Evolutionary conservation across 2,888 invertebrate species (phyloP).

Genomic region (Scotopteryx bipunctaria): DNA sequence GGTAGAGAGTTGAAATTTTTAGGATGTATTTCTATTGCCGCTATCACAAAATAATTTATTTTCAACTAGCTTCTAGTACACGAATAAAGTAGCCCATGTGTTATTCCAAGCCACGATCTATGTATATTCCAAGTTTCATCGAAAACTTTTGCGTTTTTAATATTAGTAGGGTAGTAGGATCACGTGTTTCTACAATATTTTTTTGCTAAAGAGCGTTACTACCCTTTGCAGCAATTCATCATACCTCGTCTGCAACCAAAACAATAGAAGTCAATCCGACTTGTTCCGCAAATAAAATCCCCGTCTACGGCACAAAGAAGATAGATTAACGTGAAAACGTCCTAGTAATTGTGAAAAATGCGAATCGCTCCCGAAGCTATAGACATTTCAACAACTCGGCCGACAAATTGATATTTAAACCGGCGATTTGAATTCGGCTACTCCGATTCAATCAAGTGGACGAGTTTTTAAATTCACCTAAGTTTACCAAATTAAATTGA

Average conservation of each 20-base stretch:
- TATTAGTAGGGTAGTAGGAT: no score
- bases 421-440: slow-evolving; percentile 31
- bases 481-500: no score
- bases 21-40: no score
- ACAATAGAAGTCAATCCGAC: slow-evolving; percentile 63
- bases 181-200: not conserved
- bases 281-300: slow-evolving; percentile 73
- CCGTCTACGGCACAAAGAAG: slow-evolving; percentile 68
- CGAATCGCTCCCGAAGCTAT: slow-evolving; percentile 60
- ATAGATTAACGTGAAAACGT: slow-evolving; percentile 77
- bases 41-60: no score
- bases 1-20: no score
- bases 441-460: slow-evolving; percentile 33
- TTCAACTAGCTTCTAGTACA: no score
- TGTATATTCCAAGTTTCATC: no score
- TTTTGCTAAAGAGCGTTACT: no score
- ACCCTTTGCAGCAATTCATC: slow-evolving; percentile 31
- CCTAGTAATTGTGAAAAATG: slow-evolving; percentile 82
- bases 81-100: no score
- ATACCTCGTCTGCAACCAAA: slow-evolving; percentile 47
- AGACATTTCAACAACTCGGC: slow-evolving; percentile 53
- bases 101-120: no score
- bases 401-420: slow-evolving; percentile 40
- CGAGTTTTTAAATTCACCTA: slow-evolving; percentile 7
- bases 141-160: no score